Base-by-base conservation (phyloP, 2,797 vertebrate genomes). In the Salmo trutta region DNA sequence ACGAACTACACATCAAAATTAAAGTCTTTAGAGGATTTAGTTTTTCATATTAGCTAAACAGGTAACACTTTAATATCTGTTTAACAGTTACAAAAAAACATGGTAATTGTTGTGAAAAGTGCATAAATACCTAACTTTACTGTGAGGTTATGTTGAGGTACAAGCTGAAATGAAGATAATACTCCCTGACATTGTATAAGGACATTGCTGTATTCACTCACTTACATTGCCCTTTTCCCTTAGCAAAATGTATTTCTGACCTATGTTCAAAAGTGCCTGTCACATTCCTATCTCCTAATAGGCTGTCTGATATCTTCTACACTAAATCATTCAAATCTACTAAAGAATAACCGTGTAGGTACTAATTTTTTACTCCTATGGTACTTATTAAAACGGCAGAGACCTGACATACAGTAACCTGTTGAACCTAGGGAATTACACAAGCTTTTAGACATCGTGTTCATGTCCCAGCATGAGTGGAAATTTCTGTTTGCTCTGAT, bases 131-230 rank as follows among this genome's bases (percentile, higher is more conserved):
- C 53, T 16, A 5, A 54, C 53, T 54, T 71, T 62, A 71, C 29
- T 73, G 77, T 75, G 56, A 2, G 19, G n/a, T 78, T 75, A 27
- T 79, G 53, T n/a, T 7, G 16, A 7, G 0, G 36, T n/a, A 1
- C 10, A 64, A 19, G 15, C 31, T 27, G 12, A 70, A 75, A 78
- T 59, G 59, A 78, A 83, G 68, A 76, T 77, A n/a, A 51, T 7
- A 75, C 70, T 62, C 2, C 6, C 71, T 74, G 79, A 59, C 56
- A 79, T 76, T 73, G 74, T 73, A 82, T 27, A 33, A 74, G 76
- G 68, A 80, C 7, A 75, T 27, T 19, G 62, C 10, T 72, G 4
- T 8, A 12, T 66, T 10, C 65, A 33, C 64, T 68, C 15, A 66
- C 2, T 54, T 68, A 54, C 51, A 51, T 53, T n/a, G 8, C 2